Evolutionary conservation across 2,888 invertebrate species (phyloP), one percentile per base, ranked within the genome.

Genomic region (Hirtodrosophila trivittata): DNA sequence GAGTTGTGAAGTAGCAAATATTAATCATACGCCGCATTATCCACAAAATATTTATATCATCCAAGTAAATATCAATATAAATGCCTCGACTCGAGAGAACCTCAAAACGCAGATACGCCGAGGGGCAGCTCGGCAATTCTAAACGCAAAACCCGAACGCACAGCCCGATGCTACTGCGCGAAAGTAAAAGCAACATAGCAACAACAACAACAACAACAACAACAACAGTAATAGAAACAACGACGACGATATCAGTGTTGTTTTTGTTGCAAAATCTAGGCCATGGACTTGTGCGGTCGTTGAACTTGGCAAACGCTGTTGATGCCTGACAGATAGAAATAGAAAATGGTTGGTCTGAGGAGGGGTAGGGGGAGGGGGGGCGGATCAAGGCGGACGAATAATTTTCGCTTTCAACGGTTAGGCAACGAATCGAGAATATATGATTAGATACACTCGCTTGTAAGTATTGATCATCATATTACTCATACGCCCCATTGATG

Each of bases 251-350:
- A 74, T 63, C 65, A 76, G 50, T 46, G 47, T 45, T 68, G 52
- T 56, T 66, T 63, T 65, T 73, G 70, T 70, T 80, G 75, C 65
- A 75, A 77, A 87, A 90, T 89, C 80, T 90, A 89, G 90, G 90
- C 89, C 90, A 90, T 86, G 90, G 89, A 90, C 90, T 83, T 80
- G 80, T 78, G 65, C 89, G 90, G 90, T 89, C 90, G 88, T 89
- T 90, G 90, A 89, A 89, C 90, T 89, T 86, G 78, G 70, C 80
- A 55, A 72, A 74, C 62, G 68, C 30, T 42, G 51, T 62, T 57
- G 51, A 55, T 49, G 21, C 38, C 49, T 54, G 26, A 28, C 21
- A 37, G 35, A 60, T 57, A 51, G 55, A 63, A 54, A 33, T 41
- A 45, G 35, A 8, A 39, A 42, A 26, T 16, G 9, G n/a, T n/a